Conservation (phyloP, 2,888 invertebrate species). For the Campopleginae sp. region DNA sequence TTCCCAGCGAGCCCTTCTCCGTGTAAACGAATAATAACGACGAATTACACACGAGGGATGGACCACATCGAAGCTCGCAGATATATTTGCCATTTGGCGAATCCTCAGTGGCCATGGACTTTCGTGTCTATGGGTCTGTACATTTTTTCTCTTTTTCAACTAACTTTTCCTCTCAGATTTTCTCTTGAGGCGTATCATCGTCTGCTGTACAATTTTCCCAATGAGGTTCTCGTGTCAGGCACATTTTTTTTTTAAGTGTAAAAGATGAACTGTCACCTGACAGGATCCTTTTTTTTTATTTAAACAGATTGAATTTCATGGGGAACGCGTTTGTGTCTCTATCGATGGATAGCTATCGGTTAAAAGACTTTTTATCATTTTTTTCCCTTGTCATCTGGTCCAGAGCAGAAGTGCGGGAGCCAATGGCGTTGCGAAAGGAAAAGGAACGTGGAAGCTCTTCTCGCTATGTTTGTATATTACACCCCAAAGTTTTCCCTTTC, state of each 20-base stretch:
- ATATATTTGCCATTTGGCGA: constrained; percentile 75
- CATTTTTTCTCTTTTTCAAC: constrained; percentile 36
- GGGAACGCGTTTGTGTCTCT: constrained; percentile 47
- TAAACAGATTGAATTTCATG: constrained; percentile 65
- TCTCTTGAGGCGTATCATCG: neutral
- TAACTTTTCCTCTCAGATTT: constrained; percentile 31
- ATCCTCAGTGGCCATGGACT: constrained; percentile 61
- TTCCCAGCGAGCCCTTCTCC: constrained; percentile 34
- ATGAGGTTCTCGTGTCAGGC: neutral
- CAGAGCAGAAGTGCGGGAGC: constrained; percentile 17
- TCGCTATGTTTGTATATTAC: constrained; percentile 36
- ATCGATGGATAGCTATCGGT: constrained; percentile 17
- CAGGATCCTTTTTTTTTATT: constrained; percentile 39
- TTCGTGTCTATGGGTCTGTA: constrained; percentile 20
- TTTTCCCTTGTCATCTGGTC: constrained; percentile 27
- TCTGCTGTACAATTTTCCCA: constrained; percentile 55
- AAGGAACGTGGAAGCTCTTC: constrained; percentile 1
- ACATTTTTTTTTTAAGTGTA: constrained; percentile 11
- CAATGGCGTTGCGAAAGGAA: constrained; percentile 6
- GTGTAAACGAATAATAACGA: constrained; percentile 81
- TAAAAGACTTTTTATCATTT: constrained; percentile 9
- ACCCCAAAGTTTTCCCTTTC: constrained; percentile 60
- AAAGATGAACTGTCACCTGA: constrained; percentile 10
- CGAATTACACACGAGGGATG: constrained; percentile 75
- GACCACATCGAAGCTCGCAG: constrained; percentile 69